Percentiles rank a stretch among this genome's conserved stretches.
These are phyloP conservation scores for Coleophora deauratella DNA, from an alignment of 2,888 invertebrate genomes.

Conservation along the genomic window DNA sequence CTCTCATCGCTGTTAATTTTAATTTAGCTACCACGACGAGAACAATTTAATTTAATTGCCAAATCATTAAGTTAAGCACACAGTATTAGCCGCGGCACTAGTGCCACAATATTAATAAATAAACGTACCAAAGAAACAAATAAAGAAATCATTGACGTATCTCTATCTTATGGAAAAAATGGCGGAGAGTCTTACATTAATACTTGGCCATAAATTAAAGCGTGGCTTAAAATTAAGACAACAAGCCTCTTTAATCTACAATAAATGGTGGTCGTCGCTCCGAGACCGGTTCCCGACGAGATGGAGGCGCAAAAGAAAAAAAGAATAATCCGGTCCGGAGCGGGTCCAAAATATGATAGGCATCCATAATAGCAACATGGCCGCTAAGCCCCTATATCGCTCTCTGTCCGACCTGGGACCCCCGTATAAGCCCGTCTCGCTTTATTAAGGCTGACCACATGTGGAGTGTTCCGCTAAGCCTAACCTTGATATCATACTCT, in stretches of 20 bases:
- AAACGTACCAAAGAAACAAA: slow-evolving; percentile 37
- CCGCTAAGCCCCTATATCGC: slow-evolving; percentile 64
- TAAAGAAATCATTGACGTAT: slow-evolving; percentile 65
- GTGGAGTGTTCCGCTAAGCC: slow-evolving; percentile 74
- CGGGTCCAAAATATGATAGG: slow-evolving; percentile 75
- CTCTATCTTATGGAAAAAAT: slow-evolving; percentile 60
- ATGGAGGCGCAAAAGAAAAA: slow-evolving; percentile 65
- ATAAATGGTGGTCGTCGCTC: slow-evolving; percentile 70
- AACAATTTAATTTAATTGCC: slow-evolving; percentile 73
- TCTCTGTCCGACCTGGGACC: slow-evolving; percentile 42
- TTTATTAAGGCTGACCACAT: slow-evolving; percentile 74
- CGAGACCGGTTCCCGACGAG: slow-evolving; percentile 62
- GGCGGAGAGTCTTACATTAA: slow-evolving; percentile 60
- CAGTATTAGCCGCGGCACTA: slow-evolving; percentile 64
- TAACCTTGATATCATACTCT: slow-evolving; percentile 74
- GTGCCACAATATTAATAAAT: slow-evolving; percentile 53
- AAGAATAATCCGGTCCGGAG: slow-evolving; percentile 70
- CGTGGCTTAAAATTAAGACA: slow-evolving; percentile 74
- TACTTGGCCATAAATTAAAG: slow-evolving; percentile 69
- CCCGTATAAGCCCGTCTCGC: slow-evolving; percentile 49
- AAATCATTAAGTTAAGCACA: slow-evolving; percentile 72
- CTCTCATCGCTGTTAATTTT: slow-evolving; percentile 60
- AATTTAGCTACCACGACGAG: slow-evolving; percentile 68
- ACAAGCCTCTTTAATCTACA: slow-evolving; percentile 75
- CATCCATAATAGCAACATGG: slow-evolving; percentile 74